Conservation (phyloP, 1,140 invertebrate species). For the Laupala kohalensis region DNA sequence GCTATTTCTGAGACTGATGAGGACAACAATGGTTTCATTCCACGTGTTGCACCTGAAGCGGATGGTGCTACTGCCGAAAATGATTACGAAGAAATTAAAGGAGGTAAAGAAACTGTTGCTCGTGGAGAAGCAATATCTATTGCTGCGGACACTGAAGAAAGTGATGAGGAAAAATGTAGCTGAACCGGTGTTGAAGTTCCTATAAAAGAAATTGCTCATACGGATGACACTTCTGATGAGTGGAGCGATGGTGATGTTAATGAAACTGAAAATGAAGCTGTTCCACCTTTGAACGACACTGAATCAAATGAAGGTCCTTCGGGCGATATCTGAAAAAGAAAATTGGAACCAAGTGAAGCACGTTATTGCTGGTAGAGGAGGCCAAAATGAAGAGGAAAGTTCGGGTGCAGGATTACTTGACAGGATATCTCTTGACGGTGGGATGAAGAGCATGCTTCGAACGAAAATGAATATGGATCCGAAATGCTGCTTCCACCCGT, state of each 20-base stretch:
- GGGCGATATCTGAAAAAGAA: not conserved
- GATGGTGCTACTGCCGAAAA: not conserved
- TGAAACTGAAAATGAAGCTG: not conserved
- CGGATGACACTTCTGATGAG: not conserved
- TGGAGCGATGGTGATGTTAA: not conserved
- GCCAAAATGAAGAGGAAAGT: not conserved
- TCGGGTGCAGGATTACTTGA: not conserved
- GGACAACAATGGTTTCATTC: not conserved
- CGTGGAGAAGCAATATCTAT: too few relatives aligned
- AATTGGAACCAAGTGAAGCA: not conserved
- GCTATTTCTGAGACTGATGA: too few relatives aligned
- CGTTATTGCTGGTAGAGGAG: not conserved
- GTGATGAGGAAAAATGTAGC: not conserved
- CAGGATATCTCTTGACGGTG: not conserved
- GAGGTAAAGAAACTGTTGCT: not conserved
- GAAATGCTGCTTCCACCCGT: too few relatives aligned
- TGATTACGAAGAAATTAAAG: not conserved
- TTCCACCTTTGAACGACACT: not conserved
- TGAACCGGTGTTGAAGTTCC: too few relatives aligned
- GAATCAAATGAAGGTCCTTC: not conserved
- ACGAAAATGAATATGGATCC: not conserved
- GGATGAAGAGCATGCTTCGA: not conserved
- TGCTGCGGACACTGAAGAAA: not conserved
- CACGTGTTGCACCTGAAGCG: too few relatives aligned
- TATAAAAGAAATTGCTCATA: too few relatives aligned